A percentile compares a stretch with the other conserved stretches of the same genome.
phyloP scores from a whole-genome alignment of 1,140 invertebrate genomes.

The Camponotus pennsylvanicus region DNA sequence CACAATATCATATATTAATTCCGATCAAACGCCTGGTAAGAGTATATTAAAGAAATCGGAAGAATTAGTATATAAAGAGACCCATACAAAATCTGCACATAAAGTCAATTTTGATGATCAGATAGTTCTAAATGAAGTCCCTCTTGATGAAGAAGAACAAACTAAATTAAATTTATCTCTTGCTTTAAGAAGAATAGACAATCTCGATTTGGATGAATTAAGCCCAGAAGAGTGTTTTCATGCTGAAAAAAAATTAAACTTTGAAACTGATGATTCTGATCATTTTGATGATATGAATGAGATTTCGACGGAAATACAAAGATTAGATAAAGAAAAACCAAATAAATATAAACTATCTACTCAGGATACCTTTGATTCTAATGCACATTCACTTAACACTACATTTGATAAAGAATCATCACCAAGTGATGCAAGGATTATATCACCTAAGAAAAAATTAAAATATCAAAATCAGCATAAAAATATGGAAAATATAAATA shows the following conservation, averaged over 20 bases:
- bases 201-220: slow-evolving; percentile 52
- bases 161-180: slow-evolving; percentile 53
- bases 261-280: slow-evolving; percentile 69
- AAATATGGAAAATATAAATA: background rate
- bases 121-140: slow-evolving; percentile 65
- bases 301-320: background rate
- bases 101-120: slow-evolving; percentile 75
- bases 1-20: slow-evolving; percentile 81
- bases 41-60: slow-evolving; percentile 81
- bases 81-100: slow-evolving; percentile 60
- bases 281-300: slow-evolving; percentile 25
- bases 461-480: slow-evolving; percentile 11
- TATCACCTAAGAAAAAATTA: background rate
- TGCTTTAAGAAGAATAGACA: slow-evolving; percentile 71
- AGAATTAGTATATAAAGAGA: slow-evolving; percentile 53
- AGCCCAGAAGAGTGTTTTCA: slow-evolving; percentile 39
- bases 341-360: background rate
- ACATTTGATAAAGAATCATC: background rate
- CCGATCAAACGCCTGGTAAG: slow-evolving; percentile 80
- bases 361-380: background rate
- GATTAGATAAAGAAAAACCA: background rate
- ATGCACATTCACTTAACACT: background rate
- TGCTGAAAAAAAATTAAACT: slow-evolving; percentile 74
- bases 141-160: slow-evolving; percentile 65
- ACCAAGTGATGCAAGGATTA: background rate